These are phyloP conservation scores for Neofelis nebulosa DNA, from an alignment of 2,113 vertebrate species.

Conservation along the genomic window DNA sequence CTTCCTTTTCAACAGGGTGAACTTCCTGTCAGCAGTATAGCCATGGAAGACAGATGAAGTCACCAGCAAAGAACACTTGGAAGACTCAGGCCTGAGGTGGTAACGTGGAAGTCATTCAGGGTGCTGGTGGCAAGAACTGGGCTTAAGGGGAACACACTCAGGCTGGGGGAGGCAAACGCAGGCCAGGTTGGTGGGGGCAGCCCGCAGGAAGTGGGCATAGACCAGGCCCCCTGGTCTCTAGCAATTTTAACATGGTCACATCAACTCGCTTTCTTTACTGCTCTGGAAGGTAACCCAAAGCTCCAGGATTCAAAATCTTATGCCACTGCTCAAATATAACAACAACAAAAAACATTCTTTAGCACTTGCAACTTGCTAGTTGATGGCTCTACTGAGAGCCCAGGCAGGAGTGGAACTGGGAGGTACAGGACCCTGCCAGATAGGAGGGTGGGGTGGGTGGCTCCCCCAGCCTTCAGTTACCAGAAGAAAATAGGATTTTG, in stretches of 20 bases:
- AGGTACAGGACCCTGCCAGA: rapidly evolving
- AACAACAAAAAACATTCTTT: not conserved
- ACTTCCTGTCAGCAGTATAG: not conserved
- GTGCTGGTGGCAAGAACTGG: not conserved
- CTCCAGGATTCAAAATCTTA: not conserved
- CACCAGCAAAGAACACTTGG: not conserved
- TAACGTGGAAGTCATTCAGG: not conserved
- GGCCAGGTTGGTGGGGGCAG: not conserved
- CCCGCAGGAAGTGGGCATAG: not conserved
- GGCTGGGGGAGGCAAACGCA: not conserved
- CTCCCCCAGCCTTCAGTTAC: not conserved
- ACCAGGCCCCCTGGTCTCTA: not conserved
- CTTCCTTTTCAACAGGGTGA: not conserved
- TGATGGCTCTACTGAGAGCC: not conserved
- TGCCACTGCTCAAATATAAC: not conserved
- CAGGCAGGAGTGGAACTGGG: not conserved
- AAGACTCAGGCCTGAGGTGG: not conserved
- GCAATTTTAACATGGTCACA: not conserved
- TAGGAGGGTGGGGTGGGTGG: rapidly evolving
- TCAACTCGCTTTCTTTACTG: not conserved
- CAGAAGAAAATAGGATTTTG: not conserved
- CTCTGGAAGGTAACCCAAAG: not conserved
- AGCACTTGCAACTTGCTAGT: not conserved
- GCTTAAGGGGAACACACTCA: too few relatives aligned
- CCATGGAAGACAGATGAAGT: not conserved